Evolutionary conservation across 2,888 invertebrate species (phyloP).

Genomic region (Caenorhabditis uteleia): DNA sequence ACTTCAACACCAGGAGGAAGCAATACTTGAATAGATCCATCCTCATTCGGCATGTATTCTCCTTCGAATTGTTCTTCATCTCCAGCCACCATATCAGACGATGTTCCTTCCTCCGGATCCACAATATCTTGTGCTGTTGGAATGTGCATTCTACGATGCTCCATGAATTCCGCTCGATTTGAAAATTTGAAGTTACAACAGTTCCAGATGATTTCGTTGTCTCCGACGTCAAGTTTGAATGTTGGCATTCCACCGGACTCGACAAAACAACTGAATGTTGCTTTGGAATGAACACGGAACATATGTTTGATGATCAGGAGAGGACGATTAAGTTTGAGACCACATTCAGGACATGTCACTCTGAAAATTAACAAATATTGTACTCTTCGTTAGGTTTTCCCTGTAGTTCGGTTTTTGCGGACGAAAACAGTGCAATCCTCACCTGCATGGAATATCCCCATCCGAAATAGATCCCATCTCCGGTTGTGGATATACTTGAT

Average conservation of each 20-base stretch:
- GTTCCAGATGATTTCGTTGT: constrained; percentile 47
- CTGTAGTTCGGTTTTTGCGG: background rate
- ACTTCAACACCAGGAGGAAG: constrained; percentile 19
- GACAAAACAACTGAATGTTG: constrained; percentile 47
- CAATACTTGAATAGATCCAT: constrained; percentile 34
- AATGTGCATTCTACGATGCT: constrained; percentile 26
- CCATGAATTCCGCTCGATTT: constrained; percentile 33
- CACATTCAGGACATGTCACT: constrained; percentile 59
- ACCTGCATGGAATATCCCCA: constrained; percentile 27
- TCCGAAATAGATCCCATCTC: constrained; percentile 21
- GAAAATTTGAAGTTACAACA: constrained; percentile 51
- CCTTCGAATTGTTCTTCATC: constrained; percentile 5
- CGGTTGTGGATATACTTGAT: background rate
- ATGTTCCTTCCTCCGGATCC: constrained; percentile 2
- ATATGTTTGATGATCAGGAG: constrained; percentile 63
- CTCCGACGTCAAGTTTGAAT: constrained; percentile 40
- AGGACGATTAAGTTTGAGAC: constrained; percentile 56
- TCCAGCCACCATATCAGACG: constrained; percentile 6
- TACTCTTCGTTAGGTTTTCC: no score
- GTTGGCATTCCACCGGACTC: constrained; percentile 31
- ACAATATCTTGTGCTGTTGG: constrained; percentile 17
- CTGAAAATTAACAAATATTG: constrained; percentile 17
- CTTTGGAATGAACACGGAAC: constrained; percentile 58
- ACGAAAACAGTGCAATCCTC: no score
- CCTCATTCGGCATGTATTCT: constrained; percentile 26